Evolutionary conservation across 1,140 invertebrate species (phyloP).

Genomic region (Tribolium madens): DNA sequence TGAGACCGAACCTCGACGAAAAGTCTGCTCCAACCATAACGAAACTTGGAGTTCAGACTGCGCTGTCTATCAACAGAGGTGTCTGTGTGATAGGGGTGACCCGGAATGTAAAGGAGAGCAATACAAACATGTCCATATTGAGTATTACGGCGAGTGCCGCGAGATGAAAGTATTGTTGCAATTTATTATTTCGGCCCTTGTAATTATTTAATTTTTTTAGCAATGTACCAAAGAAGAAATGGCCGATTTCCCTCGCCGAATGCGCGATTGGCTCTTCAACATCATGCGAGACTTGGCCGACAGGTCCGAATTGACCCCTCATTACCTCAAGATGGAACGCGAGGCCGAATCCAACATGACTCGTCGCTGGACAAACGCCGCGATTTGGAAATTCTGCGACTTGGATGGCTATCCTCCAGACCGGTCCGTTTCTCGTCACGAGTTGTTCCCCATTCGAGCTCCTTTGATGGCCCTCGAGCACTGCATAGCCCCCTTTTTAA

Average conservation of each 20-base stretch:
- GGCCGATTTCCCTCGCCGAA: slow-evolving; percentile 90
- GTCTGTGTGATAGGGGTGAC: slow-evolving; percentile 83
- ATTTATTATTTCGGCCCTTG: too few species aligned
- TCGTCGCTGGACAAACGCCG: slow-evolving; percentile 88
- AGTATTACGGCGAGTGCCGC: slow-evolving; percentile 89
- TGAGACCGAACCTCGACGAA: slow-evolving; percentile 82
- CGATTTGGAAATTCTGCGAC: slow-evolving; percentile 98
- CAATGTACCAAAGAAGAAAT: slow-evolving; percentile 87
- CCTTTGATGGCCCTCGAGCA: slow-evolving; percentile 93
- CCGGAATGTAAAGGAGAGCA: slow-evolving; percentile 79
- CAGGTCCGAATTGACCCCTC: slow-evolving; percentile 84
- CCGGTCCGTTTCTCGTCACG: slow-evolving; percentile 89
- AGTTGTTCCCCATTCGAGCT: slow-evolving; percentile 93
- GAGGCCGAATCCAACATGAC: slow-evolving; percentile 89
- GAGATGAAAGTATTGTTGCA: slow-evolving; percentile 75
- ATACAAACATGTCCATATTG: slow-evolving; percentile 91
- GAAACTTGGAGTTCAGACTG: slow-evolving; percentile 95
- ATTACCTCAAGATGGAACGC: slow-evolving; percentile 87
- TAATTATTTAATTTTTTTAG: slow-evolving; percentile 61
- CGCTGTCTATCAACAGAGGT: slow-evolving; percentile 90
- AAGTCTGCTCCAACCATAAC: slow-evolving; percentile 94
- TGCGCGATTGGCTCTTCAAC: slow-evolving; percentile 97
- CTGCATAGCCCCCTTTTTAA: slow-evolving; percentile 95
- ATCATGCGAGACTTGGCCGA: slow-evolving; percentile 95
- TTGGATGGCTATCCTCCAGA: slow-evolving; percentile 90